A percentile compares a stretch with the other conserved stretches of the same genome.
These are phyloP conservation scores for Peromyscus melanophrys DNA, from an alignment of 2,797 vertebrate genomes.

Conservation along the genomic window DNA sequence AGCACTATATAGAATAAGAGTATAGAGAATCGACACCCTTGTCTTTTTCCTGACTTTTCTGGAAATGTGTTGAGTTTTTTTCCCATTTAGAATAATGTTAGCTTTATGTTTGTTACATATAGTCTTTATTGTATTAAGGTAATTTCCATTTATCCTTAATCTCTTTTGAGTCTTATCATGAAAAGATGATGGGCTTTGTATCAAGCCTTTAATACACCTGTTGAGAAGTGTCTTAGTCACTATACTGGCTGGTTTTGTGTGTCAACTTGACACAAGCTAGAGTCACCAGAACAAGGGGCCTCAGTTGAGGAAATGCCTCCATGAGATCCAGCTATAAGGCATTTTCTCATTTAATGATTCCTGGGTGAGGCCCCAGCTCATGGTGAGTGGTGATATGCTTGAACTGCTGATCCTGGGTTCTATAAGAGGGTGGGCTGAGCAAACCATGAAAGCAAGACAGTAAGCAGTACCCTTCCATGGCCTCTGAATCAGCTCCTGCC, in stretches of 20 bases:
- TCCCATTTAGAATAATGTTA: not conserved
- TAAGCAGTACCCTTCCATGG: not conserved
- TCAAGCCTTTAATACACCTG: not conserved
- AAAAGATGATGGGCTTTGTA: not conserved
- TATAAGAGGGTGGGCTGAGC: not conserved
- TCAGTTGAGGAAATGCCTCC: not conserved
- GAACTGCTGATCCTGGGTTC: not conserved
- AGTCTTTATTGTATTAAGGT: not conserved
- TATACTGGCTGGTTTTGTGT: not conserved
- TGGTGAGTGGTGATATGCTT: not conserved
- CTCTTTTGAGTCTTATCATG: not conserved
- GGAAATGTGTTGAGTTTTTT: not conserved
- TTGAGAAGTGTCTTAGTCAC: not conserved
- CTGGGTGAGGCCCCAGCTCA: not conserved
- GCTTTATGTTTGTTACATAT: not conserved
- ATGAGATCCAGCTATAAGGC: not conserved
- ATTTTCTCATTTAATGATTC: not conserved
- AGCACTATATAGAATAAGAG: not conserved
- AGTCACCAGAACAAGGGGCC: not conserved
- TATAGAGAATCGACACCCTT: not conserved
- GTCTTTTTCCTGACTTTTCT: not conserved
- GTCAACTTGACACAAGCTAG: not conserved
- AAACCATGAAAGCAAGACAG: not conserved
- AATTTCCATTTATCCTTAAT: not conserved
- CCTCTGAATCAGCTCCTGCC: not conserved